Evolutionary conservation across 2,797 vertebrate genomes (phyloP).

Genomic region (Tangara arthus): DNA sequence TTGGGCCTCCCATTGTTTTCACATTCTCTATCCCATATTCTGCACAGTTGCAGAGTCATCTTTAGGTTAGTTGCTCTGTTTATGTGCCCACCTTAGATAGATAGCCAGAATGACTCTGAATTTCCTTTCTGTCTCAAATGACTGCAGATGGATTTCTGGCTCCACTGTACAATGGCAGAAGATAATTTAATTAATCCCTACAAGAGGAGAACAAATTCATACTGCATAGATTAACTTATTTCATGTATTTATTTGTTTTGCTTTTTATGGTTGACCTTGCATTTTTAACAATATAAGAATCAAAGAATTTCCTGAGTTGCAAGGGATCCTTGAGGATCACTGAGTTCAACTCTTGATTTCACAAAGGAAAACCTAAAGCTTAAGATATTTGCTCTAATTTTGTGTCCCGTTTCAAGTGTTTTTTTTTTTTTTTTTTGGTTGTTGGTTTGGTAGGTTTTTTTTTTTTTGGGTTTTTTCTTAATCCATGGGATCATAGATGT

Average conservation of each 20-base stretch:
- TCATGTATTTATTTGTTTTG: background rate
- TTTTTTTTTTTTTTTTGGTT: background rate
- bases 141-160: background rate
- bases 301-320: background rate
- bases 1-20: background rate
- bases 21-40: background rate
- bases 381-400: background rate
- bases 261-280: background rate
- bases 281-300: background rate
- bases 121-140: background rate
- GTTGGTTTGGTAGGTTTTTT: background rate
- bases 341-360: background rate
- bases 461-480: background rate
- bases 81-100: background rate
- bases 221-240: background rate
- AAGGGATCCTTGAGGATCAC: background rate
- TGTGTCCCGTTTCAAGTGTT: background rate
- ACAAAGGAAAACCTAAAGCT: background rate
- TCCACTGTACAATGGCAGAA: background rate
- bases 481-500: background rate
- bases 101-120: background rate
- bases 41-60: background rate
- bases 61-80: background rate
- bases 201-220: background rate
- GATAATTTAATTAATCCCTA: background rate